Percentiles rank a stretch among this genome's conserved stretches.
Evolutionary conservation across 2,888 invertebrate species (phyloP).

Genomic region (Hylaea fasciaria): DNA sequence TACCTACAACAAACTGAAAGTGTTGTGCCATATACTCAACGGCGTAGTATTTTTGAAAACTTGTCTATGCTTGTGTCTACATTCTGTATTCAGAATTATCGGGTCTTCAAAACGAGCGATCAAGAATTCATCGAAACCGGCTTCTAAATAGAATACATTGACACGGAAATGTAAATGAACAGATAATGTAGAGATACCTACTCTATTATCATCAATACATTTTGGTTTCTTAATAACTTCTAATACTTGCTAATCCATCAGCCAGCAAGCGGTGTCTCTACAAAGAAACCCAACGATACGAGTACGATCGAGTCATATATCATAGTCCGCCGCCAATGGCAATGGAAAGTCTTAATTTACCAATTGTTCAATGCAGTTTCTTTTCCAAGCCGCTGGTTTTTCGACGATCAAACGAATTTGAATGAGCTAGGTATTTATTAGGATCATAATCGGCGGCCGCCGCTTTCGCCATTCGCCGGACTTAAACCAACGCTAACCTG

Average conservation of each 20-base stretch:
- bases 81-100: slow-evolving; percentile 18
- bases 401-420: slow-evolving; percentile 54
- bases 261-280: no score
- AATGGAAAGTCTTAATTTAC: slow-evolving; percentile 60
- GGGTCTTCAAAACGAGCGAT: not conserved
- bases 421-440: slow-evolving; percentile 53
- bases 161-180: no score
- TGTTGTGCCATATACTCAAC: slow-evolving; percentile 55
- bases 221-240: no score
- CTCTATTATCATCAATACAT: no score
- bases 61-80: not conserved
- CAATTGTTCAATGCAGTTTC: slow-evolving; percentile 65
- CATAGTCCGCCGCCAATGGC: slow-evolving; percentile 54
- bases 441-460: slow-evolving; percentile 46
- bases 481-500: slow-evolving; percentile 36
- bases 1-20: slow-evolving; percentile 60
- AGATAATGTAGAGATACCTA: slow-evolving; percentile 51
- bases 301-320: no score
- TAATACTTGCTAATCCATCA: no score
- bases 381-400: slow-evolving; percentile 63
- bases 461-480: slow-evolving; percentile 54
- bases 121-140: slow-evolving; percentile 2
- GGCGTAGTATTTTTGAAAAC: slow-evolving; percentile 20
- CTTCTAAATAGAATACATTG: not conserved
- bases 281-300: no score